Conservation (phyloP, 2,888 invertebrate species). For the Microctonus hyperodae region DNA sequence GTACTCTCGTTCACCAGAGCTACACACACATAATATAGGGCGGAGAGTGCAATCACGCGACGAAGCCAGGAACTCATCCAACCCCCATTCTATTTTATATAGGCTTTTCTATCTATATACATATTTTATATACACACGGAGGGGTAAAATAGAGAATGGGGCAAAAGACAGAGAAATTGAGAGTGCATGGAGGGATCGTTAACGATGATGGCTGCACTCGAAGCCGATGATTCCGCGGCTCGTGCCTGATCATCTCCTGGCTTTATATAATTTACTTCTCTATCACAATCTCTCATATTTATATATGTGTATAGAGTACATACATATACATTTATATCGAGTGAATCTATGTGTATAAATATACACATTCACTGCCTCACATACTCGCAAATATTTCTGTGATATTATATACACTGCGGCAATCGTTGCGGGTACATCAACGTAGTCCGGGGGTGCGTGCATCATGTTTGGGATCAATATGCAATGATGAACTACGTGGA, state of each 20-base stretch:
- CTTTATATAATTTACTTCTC: not conserved
- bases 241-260: conserved; percentile 37
- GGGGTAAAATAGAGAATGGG: conserved; percentile 14
- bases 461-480: conserved; percentile 46
- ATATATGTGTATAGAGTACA: no score
- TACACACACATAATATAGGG: not conserved
- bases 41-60: conserved; percentile 19
- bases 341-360: not conserved
- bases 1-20: conserved; percentile 4
- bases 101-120: not conserved
- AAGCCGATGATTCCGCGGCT: conserved; percentile 45
- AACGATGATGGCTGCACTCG: conserved; percentile 49
- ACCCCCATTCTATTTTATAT: conserved; percentile 6
- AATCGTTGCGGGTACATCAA: not conserved
- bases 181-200: conserved; percentile 44
- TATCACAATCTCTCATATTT: no score
- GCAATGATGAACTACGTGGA: conserved; percentile 61
- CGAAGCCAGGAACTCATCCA: conserved; percentile 19
- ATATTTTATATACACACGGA: not conserved
- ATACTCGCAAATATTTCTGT: not conserved
- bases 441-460: conserved; percentile 2
- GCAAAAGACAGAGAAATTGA: no score
- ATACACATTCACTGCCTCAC: no score
- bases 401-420: no score
- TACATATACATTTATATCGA: no score